Conservation (phyloP, 2,888 invertebrate species). For the Acanthopleura granulata region DNA sequence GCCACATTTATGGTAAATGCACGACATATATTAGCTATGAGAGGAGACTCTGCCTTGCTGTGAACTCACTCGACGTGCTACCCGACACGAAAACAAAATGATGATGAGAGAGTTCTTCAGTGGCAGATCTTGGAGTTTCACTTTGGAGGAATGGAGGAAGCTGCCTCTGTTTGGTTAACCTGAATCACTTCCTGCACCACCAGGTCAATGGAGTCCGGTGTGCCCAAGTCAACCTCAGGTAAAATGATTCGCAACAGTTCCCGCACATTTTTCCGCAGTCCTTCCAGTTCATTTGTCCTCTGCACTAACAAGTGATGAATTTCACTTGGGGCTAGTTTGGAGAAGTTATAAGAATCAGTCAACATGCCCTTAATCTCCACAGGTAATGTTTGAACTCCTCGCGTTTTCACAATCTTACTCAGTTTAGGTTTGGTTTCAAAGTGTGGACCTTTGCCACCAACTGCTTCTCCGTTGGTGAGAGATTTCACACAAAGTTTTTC, state of each 20-base stretch:
- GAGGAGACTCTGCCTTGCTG: no score
- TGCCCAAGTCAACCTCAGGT: constrained; percentile 7
- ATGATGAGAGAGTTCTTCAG: no score
- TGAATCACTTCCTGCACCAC: constrained; percentile 15
- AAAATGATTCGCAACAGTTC: constrained; percentile 10
- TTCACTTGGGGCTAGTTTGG: constrained; percentile 8
- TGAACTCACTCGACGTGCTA: no score
- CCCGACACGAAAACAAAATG: no score
- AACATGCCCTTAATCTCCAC: constrained; percentile 10
- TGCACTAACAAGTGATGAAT: constrained; percentile 7
- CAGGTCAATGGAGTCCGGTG: constrained; percentile 10
- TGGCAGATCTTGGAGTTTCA: no score
- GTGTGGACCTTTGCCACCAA: not conserved
- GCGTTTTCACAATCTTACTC: not conserved
- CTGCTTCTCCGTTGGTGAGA: no score
- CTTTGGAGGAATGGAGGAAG: no score
- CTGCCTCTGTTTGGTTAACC: constrained; percentile 3
- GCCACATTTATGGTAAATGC: no score
- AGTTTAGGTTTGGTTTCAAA: not conserved
- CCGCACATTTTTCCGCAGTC: constrained; percentile 5
- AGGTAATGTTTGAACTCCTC: constrained; percentile 6
- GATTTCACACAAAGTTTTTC: no score
- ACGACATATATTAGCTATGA: no score
- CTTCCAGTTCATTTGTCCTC: constrained; percentile 12
- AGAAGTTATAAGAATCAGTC: constrained; percentile 7